Conservation (phyloP, 2,888 invertebrate species). For the Chironomus riparius region DNA sequence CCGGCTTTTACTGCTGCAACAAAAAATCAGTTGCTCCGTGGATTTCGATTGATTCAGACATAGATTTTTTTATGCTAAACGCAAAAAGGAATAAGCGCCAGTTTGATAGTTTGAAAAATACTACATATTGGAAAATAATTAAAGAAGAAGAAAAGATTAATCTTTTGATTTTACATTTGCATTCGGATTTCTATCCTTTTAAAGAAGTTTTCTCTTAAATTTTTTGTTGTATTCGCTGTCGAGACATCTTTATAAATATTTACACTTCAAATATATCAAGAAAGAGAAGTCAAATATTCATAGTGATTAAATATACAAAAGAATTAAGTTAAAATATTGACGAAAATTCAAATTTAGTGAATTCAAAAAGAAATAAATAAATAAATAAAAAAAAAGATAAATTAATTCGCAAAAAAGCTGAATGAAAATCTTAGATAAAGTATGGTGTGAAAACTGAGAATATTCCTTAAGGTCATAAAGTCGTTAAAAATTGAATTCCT, state of each 20-base stretch:
- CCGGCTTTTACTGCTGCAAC: conserved; percentile 3
- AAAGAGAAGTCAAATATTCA: neutral
- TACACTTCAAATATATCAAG: neutral
- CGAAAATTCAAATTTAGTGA: no score
- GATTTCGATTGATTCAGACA: conserved; percentile 6
- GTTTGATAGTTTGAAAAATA: neutral
- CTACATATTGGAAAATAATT: neutral
- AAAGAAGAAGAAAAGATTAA: conserved; percentile 5
- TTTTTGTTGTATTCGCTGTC: neutral
- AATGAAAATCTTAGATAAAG: no score
- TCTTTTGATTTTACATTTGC: neutral
- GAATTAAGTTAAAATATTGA: no score
- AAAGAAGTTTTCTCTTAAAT: neutral
- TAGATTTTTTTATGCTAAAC: neutral
- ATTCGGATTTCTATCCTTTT: neutral
- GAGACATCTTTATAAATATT: conserved; percentile 16
- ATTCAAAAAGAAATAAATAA: no score
- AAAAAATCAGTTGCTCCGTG: conserved; percentile 18
- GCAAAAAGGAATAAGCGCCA: conserved; percentile 7
- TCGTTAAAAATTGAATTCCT: no score
- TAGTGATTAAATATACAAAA: neutral
- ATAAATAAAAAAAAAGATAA: no score
- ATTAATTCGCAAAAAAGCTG: no score
- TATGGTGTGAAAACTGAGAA: no score
- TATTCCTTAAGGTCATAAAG: no score